Evolutionary conservation across 2,888 invertebrate species (phyloP).

Genomic region (Drosophila ustulata): DNA sequence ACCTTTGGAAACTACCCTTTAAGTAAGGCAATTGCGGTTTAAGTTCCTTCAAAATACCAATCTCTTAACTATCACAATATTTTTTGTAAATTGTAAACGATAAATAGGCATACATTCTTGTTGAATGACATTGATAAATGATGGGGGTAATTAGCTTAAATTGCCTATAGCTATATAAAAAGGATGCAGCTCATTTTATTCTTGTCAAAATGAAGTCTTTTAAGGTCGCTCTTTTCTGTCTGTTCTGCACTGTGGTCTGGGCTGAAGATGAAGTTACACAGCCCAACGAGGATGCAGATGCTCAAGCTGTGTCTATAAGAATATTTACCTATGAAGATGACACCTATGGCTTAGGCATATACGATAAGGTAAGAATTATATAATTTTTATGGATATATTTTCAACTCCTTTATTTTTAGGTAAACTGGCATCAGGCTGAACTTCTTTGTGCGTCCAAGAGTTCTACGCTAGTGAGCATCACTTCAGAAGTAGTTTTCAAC

Average conservation of each 20-base stretch:
- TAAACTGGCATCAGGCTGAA: slow-evolving; percentile 3
- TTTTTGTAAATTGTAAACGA: background rate
- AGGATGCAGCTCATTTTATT: background rate
- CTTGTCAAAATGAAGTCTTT: slow-evolving; percentile 16
- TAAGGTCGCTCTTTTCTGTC: slow-evolving; percentile 7
- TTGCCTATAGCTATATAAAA: slow-evolving; percentile 14
- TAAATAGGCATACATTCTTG: background rate
- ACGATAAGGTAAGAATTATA: background rate
- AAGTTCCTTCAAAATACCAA: background rate
- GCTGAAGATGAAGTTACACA: background rate
- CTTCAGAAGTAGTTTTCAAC: background rate
- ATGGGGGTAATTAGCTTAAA: slow-evolving; percentile 11
- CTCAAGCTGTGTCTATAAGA: background rate
- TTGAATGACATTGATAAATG: slow-evolving; percentile 28
- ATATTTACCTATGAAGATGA: background rate
- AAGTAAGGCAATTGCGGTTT: too few species aligned
- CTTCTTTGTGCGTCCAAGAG: background rate
- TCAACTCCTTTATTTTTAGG: background rate
- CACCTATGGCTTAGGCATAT: background rate
- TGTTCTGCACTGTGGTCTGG: slow-evolving; percentile 13
- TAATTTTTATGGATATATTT: background rate
- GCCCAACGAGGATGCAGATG: background rate
- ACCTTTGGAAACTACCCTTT: too few species aligned
- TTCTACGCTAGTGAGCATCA: background rate
- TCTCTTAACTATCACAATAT: background rate